Conservation (phyloP, 2,797 vertebrate genomes). For the Alfaro cultratus region DNA sequence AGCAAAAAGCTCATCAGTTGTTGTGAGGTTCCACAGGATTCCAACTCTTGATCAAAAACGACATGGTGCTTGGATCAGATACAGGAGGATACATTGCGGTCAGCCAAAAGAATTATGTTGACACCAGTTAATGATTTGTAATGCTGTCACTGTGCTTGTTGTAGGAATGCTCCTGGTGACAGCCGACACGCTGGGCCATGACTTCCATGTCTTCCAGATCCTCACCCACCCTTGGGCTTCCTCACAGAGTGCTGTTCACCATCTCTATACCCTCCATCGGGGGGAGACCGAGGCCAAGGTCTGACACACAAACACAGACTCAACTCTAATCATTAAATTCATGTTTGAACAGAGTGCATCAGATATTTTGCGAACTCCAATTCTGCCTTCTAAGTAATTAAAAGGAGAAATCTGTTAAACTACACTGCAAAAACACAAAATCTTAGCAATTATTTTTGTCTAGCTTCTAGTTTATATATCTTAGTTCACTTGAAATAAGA, state of each 20-base stretch:
- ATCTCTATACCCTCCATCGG: slow-evolving; percentile 96
- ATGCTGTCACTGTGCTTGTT: slow-evolving; percentile 24
- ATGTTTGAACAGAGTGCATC: not conserved
- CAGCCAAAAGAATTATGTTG: not conserved
- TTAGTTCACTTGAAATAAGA: no score
- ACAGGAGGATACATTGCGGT: not conserved
- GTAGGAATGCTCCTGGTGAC: slow-evolving; percentile 97
- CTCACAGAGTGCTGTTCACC: slow-evolving; percentile 96
- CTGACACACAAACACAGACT: slow-evolving; percentile 46
- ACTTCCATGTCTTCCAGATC: slow-evolving; percentile 98
- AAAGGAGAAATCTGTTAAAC: not conserved
- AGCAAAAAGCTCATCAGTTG: no score
- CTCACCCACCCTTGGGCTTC: slow-evolving; percentile 98
- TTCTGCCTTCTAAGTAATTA: not conserved
- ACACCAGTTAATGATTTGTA: slow-evolving; percentile 3
- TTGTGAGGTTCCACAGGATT: no score
- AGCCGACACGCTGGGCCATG: slow-evolving; percentile 93
- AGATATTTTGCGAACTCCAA: not conserved
- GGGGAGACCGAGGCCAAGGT: slow-evolving; percentile 99
- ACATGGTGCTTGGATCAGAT: no score
- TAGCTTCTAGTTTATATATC: no score
- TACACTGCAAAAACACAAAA: no score
- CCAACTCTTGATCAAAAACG: no score
- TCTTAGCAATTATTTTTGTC: no score
- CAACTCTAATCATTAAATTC: not conserved